Percentiles rank a stretch among this genome's conserved stretches.
phyloP scores from a whole-genome alignment of 2,113 vertebrate genomes.

The Pygoscelis antarcticus region DNA sequence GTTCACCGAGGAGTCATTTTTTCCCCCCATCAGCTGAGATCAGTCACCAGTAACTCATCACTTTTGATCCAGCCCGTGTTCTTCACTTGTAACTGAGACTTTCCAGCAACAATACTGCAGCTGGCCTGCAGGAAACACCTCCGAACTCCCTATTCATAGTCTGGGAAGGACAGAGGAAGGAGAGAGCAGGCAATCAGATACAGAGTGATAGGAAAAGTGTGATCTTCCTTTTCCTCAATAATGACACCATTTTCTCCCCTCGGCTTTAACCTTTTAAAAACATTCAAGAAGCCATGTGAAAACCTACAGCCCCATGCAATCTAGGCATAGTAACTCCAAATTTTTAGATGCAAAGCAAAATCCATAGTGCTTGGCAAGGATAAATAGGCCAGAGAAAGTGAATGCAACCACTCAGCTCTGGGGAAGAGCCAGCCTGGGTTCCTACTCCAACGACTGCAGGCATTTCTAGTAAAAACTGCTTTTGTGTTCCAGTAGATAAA shows the following conservation, averaged over 20 bases:
- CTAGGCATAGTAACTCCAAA: background rate
- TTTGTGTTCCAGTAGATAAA: background rate
- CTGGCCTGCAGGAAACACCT: constrained; percentile 54
- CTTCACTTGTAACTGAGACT: background rate
- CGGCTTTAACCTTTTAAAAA: constrained; percentile 5
- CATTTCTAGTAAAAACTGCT: background rate
- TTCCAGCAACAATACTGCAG: background rate
- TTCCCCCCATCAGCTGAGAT: constrained; percentile 20
- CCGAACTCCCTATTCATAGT: background rate
- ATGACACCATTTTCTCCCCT: constrained; percentile 9
- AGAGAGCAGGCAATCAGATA: constrained; percentile 8
- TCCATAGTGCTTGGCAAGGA: accelerated
- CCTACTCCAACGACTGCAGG: background rate
- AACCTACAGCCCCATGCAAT: background rate
- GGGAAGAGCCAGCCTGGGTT: background rate
- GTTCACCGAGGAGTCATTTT: background rate
- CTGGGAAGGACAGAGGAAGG: constrained; percentile 8
- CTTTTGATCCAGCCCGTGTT: background rate
- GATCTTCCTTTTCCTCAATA: background rate
- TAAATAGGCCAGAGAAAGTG: background rate
- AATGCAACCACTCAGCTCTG: accelerated
- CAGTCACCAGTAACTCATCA: background rate
- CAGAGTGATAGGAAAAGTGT: background rate
- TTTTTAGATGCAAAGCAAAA: background rate
- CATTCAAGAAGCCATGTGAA: background rate